A percentile compares a stretch with the other conserved stretches of the same genome.
phyloP scores from a whole-genome alignment of 2,113 vertebrate genomes.

The Coregonus clupeaformis region DNA sequence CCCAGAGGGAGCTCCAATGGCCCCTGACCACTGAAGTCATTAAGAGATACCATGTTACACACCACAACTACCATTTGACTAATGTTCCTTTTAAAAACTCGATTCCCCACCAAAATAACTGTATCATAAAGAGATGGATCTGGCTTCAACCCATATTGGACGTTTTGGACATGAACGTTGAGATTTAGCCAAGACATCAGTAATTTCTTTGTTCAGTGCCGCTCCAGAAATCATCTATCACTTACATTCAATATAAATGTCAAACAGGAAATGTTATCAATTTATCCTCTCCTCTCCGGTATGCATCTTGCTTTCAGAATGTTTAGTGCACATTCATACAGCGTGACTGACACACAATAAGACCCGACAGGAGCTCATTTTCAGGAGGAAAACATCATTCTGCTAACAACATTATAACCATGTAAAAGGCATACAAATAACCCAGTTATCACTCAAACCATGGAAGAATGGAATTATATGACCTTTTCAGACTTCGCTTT shows the following conservation, averaged over 20 bases:
- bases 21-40: constrained; percentile 54
- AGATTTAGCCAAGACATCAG: constrained; percentile 1
- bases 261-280: background rate
- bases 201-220: background rate
- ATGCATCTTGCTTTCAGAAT: constrained; percentile 27
- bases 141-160: background rate
- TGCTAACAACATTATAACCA: constrained; percentile 52
- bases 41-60: constrained; percentile 56
- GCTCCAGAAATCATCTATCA: constrained; percentile 27
- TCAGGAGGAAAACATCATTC: constrained; percentile 41
- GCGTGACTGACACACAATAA: constrained; percentile 20
- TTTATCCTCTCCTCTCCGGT: constrained; percentile 16
- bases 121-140: too few relatives aligned
- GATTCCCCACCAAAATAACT: constrained; percentile 19
- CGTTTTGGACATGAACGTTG: constrained; percentile 48
- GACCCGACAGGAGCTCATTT: constrained; percentile 37
- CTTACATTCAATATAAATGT: too few relatives aligned
- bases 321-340: constrained; percentile 16
- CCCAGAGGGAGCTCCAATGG: constrained; percentile 44
- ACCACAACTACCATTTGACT: constrained; percentile 47
- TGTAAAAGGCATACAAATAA: constrained; percentile 60
- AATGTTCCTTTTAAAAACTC: constrained; percentile 50
- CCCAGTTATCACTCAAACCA: constrained; percentile 49
- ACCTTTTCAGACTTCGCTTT: constrained; percentile 64
- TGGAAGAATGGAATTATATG: constrained; percentile 53